phyloP scores from a whole-genome alignment of 2,113 vertebrate genomes.

The Microtus richardsoni region DNA sequence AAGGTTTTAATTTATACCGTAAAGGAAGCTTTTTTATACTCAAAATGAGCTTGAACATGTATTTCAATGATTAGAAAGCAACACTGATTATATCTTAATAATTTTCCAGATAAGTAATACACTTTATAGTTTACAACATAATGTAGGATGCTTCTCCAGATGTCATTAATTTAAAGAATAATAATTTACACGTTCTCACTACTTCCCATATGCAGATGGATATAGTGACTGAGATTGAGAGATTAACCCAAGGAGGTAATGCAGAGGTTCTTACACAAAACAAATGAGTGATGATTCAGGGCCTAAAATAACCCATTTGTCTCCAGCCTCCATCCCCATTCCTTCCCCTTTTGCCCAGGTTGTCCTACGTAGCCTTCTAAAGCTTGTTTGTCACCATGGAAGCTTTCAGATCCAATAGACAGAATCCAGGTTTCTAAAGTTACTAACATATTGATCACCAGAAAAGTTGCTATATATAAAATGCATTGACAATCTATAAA shows the following conservation, averaged over 20 bases:
- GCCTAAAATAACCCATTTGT: neutral
- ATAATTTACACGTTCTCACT: neutral
- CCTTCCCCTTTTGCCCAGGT: neutral
- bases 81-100: neutral
- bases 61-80: neutral
- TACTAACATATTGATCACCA: neutral
- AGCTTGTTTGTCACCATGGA: neutral
- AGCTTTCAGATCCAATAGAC: neutral
- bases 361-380: neutral
- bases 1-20: neutral
- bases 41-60: slow-evolving; percentile 8
- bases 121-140: neutral
- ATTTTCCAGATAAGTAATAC: neutral
- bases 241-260: neutral
- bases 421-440: neutral
- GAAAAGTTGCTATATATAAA: neutral
- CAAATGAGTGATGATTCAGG: neutral
- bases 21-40: neutral
- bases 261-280: neutral
- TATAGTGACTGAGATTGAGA: neutral
- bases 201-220: neutral
- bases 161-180: neutral
- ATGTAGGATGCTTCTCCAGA: neutral
- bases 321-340: neutral
- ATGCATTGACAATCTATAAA: neutral